phyloP scores from a whole-genome alignment of 2,797 vertebrate species.

The Carcharodon carcharias region DNA sequence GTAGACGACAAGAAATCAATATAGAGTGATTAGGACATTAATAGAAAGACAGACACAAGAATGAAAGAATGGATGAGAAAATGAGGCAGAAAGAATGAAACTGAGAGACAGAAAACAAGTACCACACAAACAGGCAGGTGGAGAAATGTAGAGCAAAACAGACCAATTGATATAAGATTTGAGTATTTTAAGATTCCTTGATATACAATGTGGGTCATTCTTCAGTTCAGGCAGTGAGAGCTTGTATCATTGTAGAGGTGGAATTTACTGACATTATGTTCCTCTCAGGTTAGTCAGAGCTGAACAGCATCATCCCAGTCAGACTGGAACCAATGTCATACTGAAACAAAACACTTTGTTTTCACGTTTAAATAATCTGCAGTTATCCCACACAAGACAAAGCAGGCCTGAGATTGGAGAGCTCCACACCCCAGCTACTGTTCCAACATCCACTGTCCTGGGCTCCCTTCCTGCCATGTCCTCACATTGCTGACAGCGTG shows the following conservation, averaged over 20 bases:
- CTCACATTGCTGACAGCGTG: background rate
- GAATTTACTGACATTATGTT: constrained; percentile 8
- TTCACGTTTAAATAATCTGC: background rate
- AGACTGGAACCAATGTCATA: background rate
- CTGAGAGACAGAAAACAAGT: background rate
- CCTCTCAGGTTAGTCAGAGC: background rate
- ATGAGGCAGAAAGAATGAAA: background rate
- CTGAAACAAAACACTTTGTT: constrained; percentile 2
- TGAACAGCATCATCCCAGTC: background rate
- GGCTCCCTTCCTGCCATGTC: background rate
- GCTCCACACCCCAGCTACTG: background rate
- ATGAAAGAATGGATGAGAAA: background rate
- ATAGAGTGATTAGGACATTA: background rate
- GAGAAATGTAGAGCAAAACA: background rate
- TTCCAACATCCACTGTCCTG: background rate
- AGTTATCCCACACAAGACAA: background rate
- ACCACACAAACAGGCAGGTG: background rate
- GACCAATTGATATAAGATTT: background rate
- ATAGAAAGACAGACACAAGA: background rate
- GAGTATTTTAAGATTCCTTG: background rate
- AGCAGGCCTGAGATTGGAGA: background rate
- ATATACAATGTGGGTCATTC: background rate
- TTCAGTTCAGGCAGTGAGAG: background rate
- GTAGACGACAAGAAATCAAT: too few species aligned
- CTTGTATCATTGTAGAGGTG: background rate